Base-by-base conservation (phyloP, 2,113 vertebrate species). In the Herpetotheres cachinnans region DNA sequence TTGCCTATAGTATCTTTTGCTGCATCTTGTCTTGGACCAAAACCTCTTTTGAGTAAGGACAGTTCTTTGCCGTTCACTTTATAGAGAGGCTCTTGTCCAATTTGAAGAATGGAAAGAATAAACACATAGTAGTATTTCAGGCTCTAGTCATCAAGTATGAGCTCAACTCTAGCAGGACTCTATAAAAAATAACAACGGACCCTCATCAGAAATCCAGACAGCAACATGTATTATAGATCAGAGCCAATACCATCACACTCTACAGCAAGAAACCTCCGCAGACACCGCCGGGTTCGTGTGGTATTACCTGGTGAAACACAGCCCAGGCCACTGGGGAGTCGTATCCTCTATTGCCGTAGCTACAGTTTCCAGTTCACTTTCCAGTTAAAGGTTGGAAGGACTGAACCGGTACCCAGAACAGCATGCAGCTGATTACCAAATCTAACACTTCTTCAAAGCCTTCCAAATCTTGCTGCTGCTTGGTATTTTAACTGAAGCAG, bases 151-250 rank as follows among this genome's bases (percentile, higher is more conserved):
- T 4, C 66, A 19, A 1, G 69, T 9, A 3, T 3, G 59, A 66
- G 40, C 78, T 52, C 61, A 36, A 1, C 30, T n/a, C 38, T 3
- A 30, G 44, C 62, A 30, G 40, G 24, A 17, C 24, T 24, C 65
- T 13, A 7, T 0, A 8, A 12, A 21, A 49, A 16, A 30, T 9
- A 36, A 1, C 2, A 2, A n/a, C 0, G 10, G 56, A 13, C 3
- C 20, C 62, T 29, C 15, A 1, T 1, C 25, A 55, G 63, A 13
- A 55, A 9, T 8, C 65, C 65, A 8, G 5, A 15, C 15, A 3
- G 1, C 1, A 25, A 30, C 2, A 1, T 0, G 0, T 5, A 3
- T 1, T 5, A 4, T 0, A 46, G 63, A 20, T 3, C 25, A 73
- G 49, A n/a, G n/a, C 17, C 25, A 34, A 13, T 2, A 3, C 5